Evolutionary conservation across 2,888 invertebrate genomes (phyloP).

Genomic region (Autographa pulchrina): DNA sequence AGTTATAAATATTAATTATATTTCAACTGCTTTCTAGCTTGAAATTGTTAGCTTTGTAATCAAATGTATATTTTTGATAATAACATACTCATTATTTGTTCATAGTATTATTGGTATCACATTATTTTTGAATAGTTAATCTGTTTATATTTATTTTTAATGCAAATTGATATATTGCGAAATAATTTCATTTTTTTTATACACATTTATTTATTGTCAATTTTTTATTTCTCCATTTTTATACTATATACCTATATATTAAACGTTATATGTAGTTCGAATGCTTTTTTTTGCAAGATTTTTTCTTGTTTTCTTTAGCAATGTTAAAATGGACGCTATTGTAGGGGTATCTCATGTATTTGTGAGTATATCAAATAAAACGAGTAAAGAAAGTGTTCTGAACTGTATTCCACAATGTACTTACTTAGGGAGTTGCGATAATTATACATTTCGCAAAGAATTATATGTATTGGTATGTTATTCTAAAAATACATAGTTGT

Average conservation of each 20-base stretch:
- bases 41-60: neutral
- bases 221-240: neutral
- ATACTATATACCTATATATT: too few relatives aligned
- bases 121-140: neutral
- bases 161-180: neutral
- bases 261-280: neutral
- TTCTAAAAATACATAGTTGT: slow-evolving; percentile 14
- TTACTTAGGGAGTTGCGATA: slow-evolving; percentile 14
- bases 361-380: neutral
- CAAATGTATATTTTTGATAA: slow-evolving; percentile 3
- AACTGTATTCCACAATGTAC: slow-evolving; percentile 4
- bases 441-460: slow-evolving; percentile 1
- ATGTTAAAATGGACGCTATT: too few relatives aligned
- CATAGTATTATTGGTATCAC: neutral
- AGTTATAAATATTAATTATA: neutral
- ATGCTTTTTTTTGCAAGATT: neutral
- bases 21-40: neutral
- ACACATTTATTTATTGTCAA: neutral
- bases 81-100: slow-evolving; percentile 4
- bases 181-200: neutral
- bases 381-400: neutral
- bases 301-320: too few relatives aligned
- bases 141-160: neutral
- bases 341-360: neutral
- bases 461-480: slow-evolving; percentile 16